Evolutionary conservation across 2,888 invertebrate genomes (phyloP).

Genomic region (Drosophila borealis): DNA sequence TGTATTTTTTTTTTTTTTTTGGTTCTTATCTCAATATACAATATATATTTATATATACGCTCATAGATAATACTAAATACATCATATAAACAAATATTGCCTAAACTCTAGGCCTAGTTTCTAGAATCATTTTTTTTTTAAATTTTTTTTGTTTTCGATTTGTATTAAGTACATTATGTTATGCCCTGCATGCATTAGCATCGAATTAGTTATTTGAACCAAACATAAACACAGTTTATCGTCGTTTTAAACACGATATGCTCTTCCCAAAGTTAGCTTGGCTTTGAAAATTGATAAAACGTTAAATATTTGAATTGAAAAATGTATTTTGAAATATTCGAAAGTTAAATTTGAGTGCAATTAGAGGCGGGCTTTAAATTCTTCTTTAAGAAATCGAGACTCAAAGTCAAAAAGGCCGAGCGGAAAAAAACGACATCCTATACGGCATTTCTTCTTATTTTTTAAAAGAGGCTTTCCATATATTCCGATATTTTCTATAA

Average conservation of each 20-base stretch:
- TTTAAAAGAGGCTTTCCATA: too few relatives aligned
- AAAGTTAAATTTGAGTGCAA: not conserved
- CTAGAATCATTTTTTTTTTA: constrained; percentile 1
- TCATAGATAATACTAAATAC: constrained; percentile 31
- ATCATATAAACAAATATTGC: constrained; percentile 18
- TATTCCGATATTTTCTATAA: too few relatives aligned
- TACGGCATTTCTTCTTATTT: too few relatives aligned
- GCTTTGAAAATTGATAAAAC: not conserved
- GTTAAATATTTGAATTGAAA: not conserved
- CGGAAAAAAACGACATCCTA: too few relatives aligned
- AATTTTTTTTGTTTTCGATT: constrained; percentile 2
- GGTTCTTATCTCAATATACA: constrained; percentile 25
- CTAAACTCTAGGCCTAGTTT: constrained; percentile 8
- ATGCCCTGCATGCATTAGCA: constrained; percentile 25
- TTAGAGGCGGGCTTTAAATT: not conserved
- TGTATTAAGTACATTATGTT: constrained; percentile 33
- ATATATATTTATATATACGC: constrained; percentile 12
- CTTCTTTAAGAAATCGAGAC: not conserved
- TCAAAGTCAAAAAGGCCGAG: too few relatives aligned
- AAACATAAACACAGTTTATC: not conserved
- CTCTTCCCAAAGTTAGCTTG: constrained; percentile 11
- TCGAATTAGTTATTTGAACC: constrained; percentile 1
- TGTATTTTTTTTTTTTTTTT: constrained; percentile 13
- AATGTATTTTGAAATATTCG: constrained; percentile 1
- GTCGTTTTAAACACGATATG: not conserved